Evolutionary conservation across 2,113 vertebrate genomes (phyloP).

Genomic region (Spheniscus mendiculus): DNA sequence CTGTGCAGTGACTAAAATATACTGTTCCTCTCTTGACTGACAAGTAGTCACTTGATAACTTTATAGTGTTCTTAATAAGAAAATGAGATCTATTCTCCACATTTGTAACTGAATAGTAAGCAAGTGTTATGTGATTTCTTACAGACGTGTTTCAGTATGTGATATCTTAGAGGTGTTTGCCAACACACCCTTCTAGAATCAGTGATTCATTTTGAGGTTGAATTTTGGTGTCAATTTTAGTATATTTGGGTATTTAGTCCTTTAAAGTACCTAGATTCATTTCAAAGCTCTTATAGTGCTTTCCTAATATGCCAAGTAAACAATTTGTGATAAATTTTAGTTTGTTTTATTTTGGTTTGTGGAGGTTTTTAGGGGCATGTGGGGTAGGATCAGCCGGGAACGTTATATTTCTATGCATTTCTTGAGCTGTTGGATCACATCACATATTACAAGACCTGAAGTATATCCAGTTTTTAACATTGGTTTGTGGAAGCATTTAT

Average conservation of each 20-base stretch:
- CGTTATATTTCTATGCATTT: fast-evolving
- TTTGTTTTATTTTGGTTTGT: neutral
- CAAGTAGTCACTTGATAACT: neutral
- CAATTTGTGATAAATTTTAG: neutral
- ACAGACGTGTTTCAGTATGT: no score
- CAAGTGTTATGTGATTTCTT: no score
- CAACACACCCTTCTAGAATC: neutral
- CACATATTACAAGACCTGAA: neutral
- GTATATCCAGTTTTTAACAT: neutral
- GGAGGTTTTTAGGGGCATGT: neutral
- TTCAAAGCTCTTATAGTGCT: neutral
- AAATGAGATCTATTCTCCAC: neutral
- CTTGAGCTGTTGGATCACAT: neutral
- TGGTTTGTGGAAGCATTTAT: neutral
- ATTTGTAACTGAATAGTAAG: neutral
- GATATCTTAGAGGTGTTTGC: neutral
- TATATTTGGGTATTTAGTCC: neutral
- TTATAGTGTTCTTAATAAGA: neutral
- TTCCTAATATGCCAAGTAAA: neutral
- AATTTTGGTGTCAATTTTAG: neutral
- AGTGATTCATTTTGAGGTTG: neutral
- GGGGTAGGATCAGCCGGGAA: neutral
- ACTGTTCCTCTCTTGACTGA: neutral
- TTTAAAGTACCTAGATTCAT: neutral
- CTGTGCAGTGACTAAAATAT: neutral